phyloP scores from a whole-genome alignment of 53 echinoderm and acorn worm species.

The Mesocentrotus franciscanus region DNA sequence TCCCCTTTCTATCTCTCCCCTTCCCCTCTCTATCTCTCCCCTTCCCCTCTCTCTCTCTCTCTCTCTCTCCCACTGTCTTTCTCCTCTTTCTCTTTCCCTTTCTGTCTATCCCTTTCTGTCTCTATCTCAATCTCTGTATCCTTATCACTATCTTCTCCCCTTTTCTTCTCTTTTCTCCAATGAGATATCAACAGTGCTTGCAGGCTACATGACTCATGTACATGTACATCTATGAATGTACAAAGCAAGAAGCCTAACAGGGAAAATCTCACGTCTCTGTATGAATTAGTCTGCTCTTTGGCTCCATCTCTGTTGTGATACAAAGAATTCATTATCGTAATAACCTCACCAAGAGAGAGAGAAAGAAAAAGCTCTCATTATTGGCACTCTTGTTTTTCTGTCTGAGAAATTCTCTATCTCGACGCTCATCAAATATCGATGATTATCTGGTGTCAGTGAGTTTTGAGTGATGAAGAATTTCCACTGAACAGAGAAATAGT shows the following conservation, averaged over 20 bases:
- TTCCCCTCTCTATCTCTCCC: neutral
- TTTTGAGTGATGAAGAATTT: neutral
- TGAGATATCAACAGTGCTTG: neutral
- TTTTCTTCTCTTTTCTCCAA: neutral
- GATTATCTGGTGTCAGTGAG: neutral
- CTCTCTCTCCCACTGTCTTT: neutral
- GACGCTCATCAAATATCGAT: neutral
- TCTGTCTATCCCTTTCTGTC: neutral
- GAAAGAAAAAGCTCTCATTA: neutral
- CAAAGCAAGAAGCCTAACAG: neutral
- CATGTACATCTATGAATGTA: neutral
- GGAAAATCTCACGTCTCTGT: neutral
- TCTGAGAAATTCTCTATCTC: neutral
- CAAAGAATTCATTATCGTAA: constrained; percentile 44
- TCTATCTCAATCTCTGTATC: neutral
- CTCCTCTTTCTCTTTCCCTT: neutral
- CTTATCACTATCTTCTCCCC: neutral
- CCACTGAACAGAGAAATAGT: neutral
- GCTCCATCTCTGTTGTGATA: neutral
- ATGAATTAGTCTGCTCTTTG: neutral
- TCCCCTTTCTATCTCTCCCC: neutral
- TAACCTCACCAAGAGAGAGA: neutral
- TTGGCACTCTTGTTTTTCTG: neutral
- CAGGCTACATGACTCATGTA: constrained; percentile 15
- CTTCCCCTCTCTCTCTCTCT: neutral